These are phyloP conservation scores for Cotesia vestalis DNA, from an alignment of 1,140 invertebrate genomes.

Conservation along the genomic window DNA sequence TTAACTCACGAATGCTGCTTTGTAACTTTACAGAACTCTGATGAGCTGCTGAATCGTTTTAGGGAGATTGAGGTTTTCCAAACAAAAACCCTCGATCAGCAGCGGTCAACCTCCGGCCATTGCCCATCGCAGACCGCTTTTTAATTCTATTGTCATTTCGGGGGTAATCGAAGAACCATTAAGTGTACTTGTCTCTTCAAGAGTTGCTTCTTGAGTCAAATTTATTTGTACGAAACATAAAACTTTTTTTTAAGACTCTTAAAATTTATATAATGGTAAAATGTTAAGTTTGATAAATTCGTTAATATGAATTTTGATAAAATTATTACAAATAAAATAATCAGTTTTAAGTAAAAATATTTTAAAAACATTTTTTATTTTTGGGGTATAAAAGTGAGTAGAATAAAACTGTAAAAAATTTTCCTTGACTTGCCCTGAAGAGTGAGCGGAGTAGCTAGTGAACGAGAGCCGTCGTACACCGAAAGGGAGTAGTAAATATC, in stretches of 20 bases:
- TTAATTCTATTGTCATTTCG: conserved; percentile 62
- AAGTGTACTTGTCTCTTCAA: conserved; percentile 18
- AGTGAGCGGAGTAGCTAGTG: background rate
- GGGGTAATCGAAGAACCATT: conserved; percentile 60
- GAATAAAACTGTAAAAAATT: background rate
- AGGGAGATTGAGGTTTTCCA: background rate
- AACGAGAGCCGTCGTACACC: conserved; percentile 13
- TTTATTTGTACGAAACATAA: background rate
- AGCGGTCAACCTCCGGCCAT: conserved; percentile 52
- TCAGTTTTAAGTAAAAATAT: too few species aligned
- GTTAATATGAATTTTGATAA: too few species aligned
- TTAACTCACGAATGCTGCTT: background rate
- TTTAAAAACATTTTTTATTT: too few species aligned
- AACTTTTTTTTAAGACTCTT: too few species aligned
- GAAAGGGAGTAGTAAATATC: conserved; percentile 52
- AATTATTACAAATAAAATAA: too few species aligned
- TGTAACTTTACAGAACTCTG: background rate
- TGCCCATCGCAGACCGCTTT: conserved; percentile 47
- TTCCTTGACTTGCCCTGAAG: background rate
- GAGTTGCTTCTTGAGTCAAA: background rate
- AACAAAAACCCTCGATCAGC: conserved; percentile 52
- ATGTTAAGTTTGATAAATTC: too few species aligned
- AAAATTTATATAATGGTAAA: too few species aligned
- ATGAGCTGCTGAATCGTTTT: conserved; percentile 8
- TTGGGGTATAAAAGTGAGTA: background rate